Evolutionary conservation across 64 coral and sea anemone species (phyloP).

Genomic region (Catalaphyllia jardinei): DNA sequence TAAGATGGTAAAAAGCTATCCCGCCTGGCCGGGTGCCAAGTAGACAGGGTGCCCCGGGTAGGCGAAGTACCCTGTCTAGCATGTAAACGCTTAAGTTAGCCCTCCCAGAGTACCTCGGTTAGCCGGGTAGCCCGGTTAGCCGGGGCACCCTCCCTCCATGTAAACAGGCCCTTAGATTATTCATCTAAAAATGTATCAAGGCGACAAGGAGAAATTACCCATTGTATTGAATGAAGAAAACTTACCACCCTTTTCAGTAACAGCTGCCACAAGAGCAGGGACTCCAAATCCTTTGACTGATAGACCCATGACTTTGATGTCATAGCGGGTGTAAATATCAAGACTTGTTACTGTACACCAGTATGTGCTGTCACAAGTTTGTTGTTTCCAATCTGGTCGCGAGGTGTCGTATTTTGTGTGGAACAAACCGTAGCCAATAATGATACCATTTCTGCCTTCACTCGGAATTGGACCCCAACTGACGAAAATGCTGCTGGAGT

Average conservation of each 20-base stretch:
- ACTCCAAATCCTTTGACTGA: constrained; percentile 21
- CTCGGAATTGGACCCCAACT: constrained; percentile 30
- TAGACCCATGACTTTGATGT: not conserved
- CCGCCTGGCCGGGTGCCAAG: too few relatives aligned
- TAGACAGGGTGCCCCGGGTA: too few relatives aligned
- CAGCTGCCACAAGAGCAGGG: not conserved
- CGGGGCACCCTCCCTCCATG: too few relatives aligned
- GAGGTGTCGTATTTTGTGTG: not conserved
- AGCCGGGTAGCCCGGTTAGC: too few relatives aligned
- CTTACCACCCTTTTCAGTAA: not conserved
- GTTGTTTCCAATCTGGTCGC: not conserved
- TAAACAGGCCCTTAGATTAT: too few relatives aligned
- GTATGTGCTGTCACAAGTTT: not conserved
- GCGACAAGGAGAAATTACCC: too few relatives aligned
- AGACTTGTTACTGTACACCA: constrained; percentile 24
- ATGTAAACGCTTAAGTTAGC: too few relatives aligned
- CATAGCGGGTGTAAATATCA: constrained; percentile 8
- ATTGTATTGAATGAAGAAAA: too few relatives aligned
- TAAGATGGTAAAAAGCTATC: too few relatives aligned
- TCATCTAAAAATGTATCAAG: too few relatives aligned
- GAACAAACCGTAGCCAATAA: constrained; percentile 27
- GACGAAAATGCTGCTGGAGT: constrained; percentile 25
- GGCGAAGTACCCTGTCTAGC: too few relatives aligned
- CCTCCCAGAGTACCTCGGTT: too few relatives aligned
- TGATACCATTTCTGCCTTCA: constrained; percentile 11